Base-by-base conservation (phyloP, 2,888 invertebrate species). In the Acanthoscelides obtectus region DNA sequence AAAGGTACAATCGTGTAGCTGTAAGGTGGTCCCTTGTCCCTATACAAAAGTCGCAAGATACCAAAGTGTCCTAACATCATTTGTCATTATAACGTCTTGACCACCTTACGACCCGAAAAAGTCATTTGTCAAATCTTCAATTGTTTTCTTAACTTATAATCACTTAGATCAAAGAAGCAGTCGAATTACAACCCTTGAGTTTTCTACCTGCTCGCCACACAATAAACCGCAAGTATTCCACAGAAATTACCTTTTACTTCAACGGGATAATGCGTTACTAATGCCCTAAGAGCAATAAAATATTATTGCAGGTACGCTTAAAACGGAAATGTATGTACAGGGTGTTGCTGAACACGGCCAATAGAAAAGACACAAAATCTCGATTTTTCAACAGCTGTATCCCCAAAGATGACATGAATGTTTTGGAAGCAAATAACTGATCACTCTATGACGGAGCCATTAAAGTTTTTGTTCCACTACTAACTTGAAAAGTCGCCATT, bases 121-220 rank as follows among this genome's bases (percentile, higher is more conserved):
- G 83, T 83, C 84, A 85, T 85, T 85, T 85, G 84, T 85, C 84
- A 85, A 45, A 84, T 83, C 75, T 79, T 74, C 82, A 80, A 84
- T 84, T 84, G 83, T 84, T 82, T 83, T 76, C 80, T 76, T 80
- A 76, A 73, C 74, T 76, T 75, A 75, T 77, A 77, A 79, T 79
- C 81, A 77, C 76, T 77, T 81, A 21, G 45, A 45, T 45, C 45
- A 45, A 45, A 45, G 45, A 21, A 20, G 20, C 8, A 20, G 66
- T 21, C 66, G 20, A 22, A 66, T 20, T 21, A 66, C 66, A 66
- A 66, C 66, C 66, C 45, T 45, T 45, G 45, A 45, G 45, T 12
- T 45, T 45, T 45, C 45, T 45, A 45, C 45, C 45, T 45, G 45
- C 45, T 45, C 12, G 45, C 45, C 45, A 45, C 45, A 45, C 45